Evolutionary conservation across 2,888 invertebrate genomes (phyloP), one percentile per base, ranked within the genome.

Genomic region (Cremastinae sp.): DNA sequence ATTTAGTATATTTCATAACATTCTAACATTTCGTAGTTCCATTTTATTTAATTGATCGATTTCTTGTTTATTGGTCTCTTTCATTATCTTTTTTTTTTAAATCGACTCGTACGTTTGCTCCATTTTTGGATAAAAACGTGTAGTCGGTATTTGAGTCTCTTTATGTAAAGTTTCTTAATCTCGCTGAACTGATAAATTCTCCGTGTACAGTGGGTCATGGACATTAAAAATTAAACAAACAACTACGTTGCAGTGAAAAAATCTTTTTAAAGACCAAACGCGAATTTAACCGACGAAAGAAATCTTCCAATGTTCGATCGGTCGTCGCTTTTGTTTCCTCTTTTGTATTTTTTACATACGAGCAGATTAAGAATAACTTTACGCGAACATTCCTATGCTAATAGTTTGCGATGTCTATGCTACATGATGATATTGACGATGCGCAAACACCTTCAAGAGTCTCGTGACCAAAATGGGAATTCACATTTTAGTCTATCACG

Each of bases 61-160:
- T 22, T 8, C 37, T 20, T 43, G n/a, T 59, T 28, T 8, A 37
- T 9, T 51, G 35, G 16, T 45, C 2, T 5, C 2, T 47, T 22
- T 47, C 45, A 0, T 20, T 55, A 9, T n/a, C n/a, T 35, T 55
- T 53, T 43, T 70, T 59, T 66, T 16, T 51, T 41, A 35, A 39
- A 68, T 68, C 51, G 66, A 43, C 53, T 16, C 41, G 71, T 55
- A 68, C 51, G 58, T 72, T 62, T 71, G 75, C 71, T 78, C 71
- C 75, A 78, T 75, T 72, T 51, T 73, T 59, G 51, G 53, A 64
- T 65, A 45, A 14, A 59, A 16, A 16, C 64, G 69, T 73, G 69
- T 47, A 53, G 45, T 64, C 69, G 68, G 64, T 64, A 47, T 61
- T 51, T 73, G 59, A 64, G 69, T 69, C 55, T 58, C 68, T 73